These are phyloP conservation scores for Branchipolynoe longqiensis DNA, from an alignment of 2,888 invertebrate species.

Conservation along the genomic window DNA sequence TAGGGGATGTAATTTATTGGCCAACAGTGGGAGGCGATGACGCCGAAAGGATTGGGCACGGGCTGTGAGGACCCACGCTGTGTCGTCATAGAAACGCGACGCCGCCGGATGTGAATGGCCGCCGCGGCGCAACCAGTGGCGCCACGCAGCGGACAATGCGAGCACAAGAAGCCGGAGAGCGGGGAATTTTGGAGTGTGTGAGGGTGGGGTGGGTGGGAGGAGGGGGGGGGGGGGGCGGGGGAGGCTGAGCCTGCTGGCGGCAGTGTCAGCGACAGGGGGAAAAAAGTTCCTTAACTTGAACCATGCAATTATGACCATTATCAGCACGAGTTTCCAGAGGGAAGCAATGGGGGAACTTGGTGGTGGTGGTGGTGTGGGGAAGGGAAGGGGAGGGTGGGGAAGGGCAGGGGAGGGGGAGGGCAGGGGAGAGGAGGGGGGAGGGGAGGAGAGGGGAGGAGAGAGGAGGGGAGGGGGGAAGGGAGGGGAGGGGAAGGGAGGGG, in stretches of 20 bases:
- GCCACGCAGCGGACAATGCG: not conserved
- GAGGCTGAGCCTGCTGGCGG: conserved; percentile 1
- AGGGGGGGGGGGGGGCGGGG: not conserved
- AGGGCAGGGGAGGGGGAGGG: no score
- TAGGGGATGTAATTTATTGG: conserved; percentile 47
- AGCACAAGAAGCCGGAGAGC: conserved; percentile 33
- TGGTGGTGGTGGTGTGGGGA: no score
- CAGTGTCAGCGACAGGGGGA: not conserved
- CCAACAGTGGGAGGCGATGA: conserved; percentile 43
- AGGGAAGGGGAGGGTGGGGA: no score
- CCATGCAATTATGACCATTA: conserved; percentile 42
- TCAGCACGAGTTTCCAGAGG: no score
- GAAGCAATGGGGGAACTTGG: no score
- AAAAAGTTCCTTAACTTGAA: not conserved
- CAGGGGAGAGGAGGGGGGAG: no score
- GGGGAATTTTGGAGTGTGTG: not conserved
- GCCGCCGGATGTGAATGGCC: not conserved
- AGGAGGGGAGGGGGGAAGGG: no score
- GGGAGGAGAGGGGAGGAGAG: no score
- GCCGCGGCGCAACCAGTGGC: no score
- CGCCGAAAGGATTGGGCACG: not conserved
- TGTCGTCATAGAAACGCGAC: conserved; percentile 42
- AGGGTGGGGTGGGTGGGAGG: not conserved
- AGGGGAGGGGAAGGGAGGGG: no score
- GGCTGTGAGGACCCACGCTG: conserved; percentile 3